Conservation (phyloP, 1,140 invertebrate genomes). For the Galleria mellonella region DNA sequence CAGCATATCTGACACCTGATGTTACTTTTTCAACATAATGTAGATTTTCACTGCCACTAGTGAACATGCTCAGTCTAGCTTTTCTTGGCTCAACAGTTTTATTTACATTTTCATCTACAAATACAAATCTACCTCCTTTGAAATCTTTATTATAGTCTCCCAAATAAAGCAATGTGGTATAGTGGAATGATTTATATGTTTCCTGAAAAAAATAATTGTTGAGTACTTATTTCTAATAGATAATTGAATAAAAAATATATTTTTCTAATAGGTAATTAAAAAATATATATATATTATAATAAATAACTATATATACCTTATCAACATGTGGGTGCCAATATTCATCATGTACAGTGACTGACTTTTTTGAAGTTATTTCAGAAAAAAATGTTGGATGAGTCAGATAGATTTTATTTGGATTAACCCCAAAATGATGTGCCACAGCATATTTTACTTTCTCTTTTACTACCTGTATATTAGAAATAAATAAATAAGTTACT, state of each 20-base stretch:
- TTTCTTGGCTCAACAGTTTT: slow-evolving; percentile 85
- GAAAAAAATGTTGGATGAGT: slow-evolving; percentile 92
- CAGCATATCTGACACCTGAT: slow-evolving; percentile 83
- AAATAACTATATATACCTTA: too few relatives aligned
- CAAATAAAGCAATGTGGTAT: slow-evolving; percentile 88
- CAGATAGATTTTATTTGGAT: slow-evolving; percentile 79
- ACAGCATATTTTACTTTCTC: slow-evolving; percentile 86
- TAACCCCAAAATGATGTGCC: slow-evolving; percentile 84
- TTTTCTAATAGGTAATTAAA: too few relatives aligned
- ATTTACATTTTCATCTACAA: slow-evolving; percentile 83
- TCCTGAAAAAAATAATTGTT: slow-evolving; percentile 76
- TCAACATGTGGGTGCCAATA: slow-evolving; percentile 93
- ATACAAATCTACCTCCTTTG: slow-evolving; percentile 87
- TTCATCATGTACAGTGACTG: slow-evolving; percentile 86
- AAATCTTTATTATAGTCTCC: slow-evolving; percentile 85
- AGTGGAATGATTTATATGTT: slow-evolving; percentile 90
- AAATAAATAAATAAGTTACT: slow-evolving; percentile 13
- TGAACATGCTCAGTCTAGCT: slow-evolving; percentile 88
- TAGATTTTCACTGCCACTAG: slow-evolving; percentile 89
- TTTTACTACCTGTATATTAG: slow-evolving; percentile 77
- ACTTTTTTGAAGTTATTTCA: slow-evolving; percentile 79
- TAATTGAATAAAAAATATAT: too few relatives aligned
- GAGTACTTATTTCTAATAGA: neutral
- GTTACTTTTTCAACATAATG: slow-evolving; percentile 89
- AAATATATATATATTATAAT: too few relatives aligned